Evolutionary conservation across 2,797 vertebrate genomes (phyloP).

Genomic region (Hapalemur alaotrensis): DNA sequence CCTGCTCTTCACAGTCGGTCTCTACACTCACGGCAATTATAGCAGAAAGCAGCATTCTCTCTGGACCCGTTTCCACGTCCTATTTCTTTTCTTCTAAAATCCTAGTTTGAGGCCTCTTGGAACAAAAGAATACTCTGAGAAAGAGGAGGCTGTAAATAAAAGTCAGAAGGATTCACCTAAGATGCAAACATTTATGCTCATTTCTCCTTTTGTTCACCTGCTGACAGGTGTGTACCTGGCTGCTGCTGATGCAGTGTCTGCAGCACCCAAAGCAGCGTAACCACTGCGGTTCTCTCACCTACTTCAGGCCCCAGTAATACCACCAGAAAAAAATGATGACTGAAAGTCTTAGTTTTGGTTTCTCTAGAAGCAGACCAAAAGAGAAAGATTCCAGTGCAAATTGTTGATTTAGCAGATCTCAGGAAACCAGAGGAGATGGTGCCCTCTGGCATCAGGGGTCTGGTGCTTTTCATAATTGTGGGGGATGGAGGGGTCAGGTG

Average conservation of each 20-base stretch:
- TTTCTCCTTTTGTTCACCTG: not conserved
- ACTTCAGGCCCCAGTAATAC: not conserved
- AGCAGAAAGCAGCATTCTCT: not conserved
- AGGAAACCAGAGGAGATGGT: not conserved
- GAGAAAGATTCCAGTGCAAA: not conserved
- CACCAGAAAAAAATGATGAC: not conserved
- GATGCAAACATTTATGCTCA: not conserved
- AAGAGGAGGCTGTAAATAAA: not conserved
- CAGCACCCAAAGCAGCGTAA: not conserved
- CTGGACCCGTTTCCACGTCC: not conserved
- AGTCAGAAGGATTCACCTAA: not conserved
- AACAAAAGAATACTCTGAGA: slow-evolving; percentile 18
- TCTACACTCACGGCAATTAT: not conserved
- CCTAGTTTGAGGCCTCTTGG: not conserved
- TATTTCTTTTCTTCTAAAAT: not conserved
- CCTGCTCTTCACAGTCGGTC: not conserved
- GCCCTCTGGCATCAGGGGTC: not conserved
- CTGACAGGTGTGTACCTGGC: not conserved
- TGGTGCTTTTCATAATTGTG: not conserved
- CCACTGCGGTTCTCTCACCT: not conserved
- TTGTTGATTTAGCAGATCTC: not conserved
- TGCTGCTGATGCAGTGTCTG: not conserved
- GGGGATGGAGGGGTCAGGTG: too few relatives aligned
- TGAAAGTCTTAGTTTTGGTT: not conserved
- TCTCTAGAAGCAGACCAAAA: not conserved